Base-by-base conservation (phyloP, 2,113 vertebrate genomes). In the Microcebus ravelobensis region DNA sequence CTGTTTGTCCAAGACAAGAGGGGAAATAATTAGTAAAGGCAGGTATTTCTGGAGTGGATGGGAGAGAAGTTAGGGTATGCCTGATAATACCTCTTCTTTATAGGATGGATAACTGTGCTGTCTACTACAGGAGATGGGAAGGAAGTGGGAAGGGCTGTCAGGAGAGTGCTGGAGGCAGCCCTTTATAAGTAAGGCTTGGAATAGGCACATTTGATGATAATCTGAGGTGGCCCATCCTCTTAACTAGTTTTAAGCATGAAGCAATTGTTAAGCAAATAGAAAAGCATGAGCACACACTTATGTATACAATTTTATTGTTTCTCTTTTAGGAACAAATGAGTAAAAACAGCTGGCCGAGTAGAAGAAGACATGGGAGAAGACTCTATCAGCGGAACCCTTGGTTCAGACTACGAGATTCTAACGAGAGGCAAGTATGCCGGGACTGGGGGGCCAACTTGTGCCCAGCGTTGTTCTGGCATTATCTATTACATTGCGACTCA, bases 271-370 rank as follows among this genome's bases (percentile, higher is more conserved):
- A 94, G 36, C 63, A 25, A 48, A 45, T 14, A 57, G 15, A 31
- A 52, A 20, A 27, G 1, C 63, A 5, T 10, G 7, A 15, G 4
- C 42, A 21, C 27, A 6, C 11, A 25, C 2, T 1, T 21, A 76
- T n/a, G 3, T 21, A 1, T 36, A 3, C 83, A 8, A 0, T 55
- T 34, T 77, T 89, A 13, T 74, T 48, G 50, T 81, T 59, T 73
- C 65, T 84, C 17, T 67, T 74, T 23, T 68, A n/a, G 39, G 57
- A 93, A 34, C 29, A 52, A 87, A 99, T 99, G 99, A 99, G 98
- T 96, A 99, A 98, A 95, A 98, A 91, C 95, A 97, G 80, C 91
- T 97, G 98, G 98, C 95, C 96, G 59, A 96, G 98, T 92, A 98
- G 95, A 95, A 98, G 96, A 70, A 95, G 95, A 73, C 95, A 17